Base-by-base conservation (phyloP, 2,888 invertebrate genomes). In the Amphiduros pacificus region DNA sequence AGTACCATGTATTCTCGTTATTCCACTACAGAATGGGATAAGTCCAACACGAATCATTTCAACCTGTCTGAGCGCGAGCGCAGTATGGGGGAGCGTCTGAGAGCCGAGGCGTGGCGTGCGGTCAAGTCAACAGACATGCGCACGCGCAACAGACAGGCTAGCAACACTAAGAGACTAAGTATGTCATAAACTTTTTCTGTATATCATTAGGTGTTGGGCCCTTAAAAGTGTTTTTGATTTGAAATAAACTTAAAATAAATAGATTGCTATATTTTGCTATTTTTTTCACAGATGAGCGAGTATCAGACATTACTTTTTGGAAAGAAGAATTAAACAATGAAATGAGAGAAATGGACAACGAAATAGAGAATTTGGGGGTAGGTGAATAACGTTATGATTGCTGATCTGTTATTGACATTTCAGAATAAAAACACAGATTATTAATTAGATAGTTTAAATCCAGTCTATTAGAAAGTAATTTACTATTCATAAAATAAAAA, bases 241-340 rank as follows among this genome's bases (percentile, higher is more conserved):
- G n/a, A n/a, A n/a, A n/a, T n/a, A n/a, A n/a, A n/a, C n/a, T n/a
- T n/a, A n/a, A n/a, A n/a, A n/a, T n/a, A n/a, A n/a, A n/a, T n/a
- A n/a, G n/a, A n/a, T n/a, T n/a, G n/a, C n/a, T n/a, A n/a, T n/a
- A n/a, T n/a, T n/a, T n/a, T n/a, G n/a, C n/a, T n/a, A n/a, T n/a
- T 44, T 44, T 44, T 20, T 22, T 44, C 20, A 44, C 68, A 76
- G 78, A 72, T 0, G 94, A 94, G 84, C 86, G 94, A 62, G 89
- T 94, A 71, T 91, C 91, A 0, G 94, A 94, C 77, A 90, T 92
- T 1, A 91, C 91, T 2, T 94, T 93, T 82, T 94, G 94, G 94
- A 87, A 93, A 61, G 92, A 93, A 55, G 94, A 94, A 86, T 88
- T 91, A 2, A 76, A 84, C 55, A 88, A 90, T 28, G 94, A 94